These are phyloP conservation scores for Calidris pygmaea DNA, from an alignment of 2,113 vertebrate genomes.

Conservation along the genomic window DNA sequence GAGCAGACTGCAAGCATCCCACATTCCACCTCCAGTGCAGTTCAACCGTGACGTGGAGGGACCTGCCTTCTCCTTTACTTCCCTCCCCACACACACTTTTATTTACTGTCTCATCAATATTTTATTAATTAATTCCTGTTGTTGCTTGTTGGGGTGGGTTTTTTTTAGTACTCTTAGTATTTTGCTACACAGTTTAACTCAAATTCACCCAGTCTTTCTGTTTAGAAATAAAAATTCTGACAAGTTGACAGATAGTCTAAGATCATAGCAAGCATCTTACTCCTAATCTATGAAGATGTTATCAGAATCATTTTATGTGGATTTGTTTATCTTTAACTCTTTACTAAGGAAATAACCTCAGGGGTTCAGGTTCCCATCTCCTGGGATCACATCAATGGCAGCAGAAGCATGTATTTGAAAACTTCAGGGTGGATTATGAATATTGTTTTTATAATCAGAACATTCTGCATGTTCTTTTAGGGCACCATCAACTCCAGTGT, in stretches of 20 bases:
- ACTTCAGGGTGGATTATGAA: not conserved
- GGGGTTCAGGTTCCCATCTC: not conserved
- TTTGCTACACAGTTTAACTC: not conserved
- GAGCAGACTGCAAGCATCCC: constrained; percentile 78
- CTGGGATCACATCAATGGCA: constrained; percentile 2
- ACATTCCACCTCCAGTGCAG: constrained; percentile 78
- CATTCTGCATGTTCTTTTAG: not conserved
- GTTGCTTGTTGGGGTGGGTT: not conserved
- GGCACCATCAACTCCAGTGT: not conserved
- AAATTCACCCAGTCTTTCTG: constrained; percentile 4
- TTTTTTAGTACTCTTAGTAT: not conserved
- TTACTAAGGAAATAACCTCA: constrained; percentile 35
- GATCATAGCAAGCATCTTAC: not conserved
- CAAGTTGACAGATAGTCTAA: constrained; percentile 10
- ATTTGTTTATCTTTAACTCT: constrained; percentile 32
- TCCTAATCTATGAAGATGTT: constrained; percentile 13
- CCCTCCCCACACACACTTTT: not conserved
- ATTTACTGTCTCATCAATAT: constrained; percentile 64
- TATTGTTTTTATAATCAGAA: not conserved
- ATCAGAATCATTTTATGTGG: not conserved
- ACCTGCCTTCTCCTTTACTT: constrained; percentile 67
- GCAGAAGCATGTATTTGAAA: not conserved
- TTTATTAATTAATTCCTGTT: constrained; percentile 61
- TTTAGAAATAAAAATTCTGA: constrained; percentile 50
- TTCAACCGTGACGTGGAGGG: constrained; percentile 81